Percentiles rank a stretch among this genome's conserved stretches.
Conservation (phyloP, 2,797 vertebrate species). For the Allobates femoralis region DNA sequence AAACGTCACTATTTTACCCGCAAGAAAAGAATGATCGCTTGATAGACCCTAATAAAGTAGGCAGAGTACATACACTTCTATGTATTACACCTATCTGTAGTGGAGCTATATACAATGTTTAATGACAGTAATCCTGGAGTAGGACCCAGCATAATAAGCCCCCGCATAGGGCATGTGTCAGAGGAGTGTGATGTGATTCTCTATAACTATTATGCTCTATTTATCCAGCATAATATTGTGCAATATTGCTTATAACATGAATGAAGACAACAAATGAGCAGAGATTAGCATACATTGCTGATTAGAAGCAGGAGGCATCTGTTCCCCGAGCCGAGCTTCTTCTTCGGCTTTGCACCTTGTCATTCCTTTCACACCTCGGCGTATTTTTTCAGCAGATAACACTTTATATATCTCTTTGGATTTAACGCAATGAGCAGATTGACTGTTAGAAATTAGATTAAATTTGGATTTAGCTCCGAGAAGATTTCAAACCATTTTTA, state of each 20-base stretch:
- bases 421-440: constrained; percentile 18
- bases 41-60: too few species aligned
- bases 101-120: too few species aligned
- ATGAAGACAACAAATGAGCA: constrained; percentile 17
- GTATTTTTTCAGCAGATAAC: constrained; percentile 28
- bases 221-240: constrained; percentile 1
- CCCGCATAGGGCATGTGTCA: not conserved
- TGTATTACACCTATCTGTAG: too few species aligned
- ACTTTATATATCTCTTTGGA: constrained; percentile 3
- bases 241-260: constrained; percentile 3
- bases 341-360: constrained; percentile 42
- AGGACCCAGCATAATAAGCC: not conserved
- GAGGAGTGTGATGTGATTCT: not conserved
- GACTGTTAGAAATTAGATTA: not conserved
- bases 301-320: constrained; percentile 28
- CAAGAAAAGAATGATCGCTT: too few species aligned
- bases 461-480: not conserved
- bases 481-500: not conserved
- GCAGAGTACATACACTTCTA: too few species aligned
- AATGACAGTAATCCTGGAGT: not conserved
- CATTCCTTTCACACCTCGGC: constrained; percentile 39
- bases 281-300: constrained; percentile 32
- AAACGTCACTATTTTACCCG: too few species aligned
- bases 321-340: not conserved
- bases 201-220: not conserved